phyloP scores from a whole-genome alignment of 1,140 invertebrate genomes.

The Cephus cinctus region DNA sequence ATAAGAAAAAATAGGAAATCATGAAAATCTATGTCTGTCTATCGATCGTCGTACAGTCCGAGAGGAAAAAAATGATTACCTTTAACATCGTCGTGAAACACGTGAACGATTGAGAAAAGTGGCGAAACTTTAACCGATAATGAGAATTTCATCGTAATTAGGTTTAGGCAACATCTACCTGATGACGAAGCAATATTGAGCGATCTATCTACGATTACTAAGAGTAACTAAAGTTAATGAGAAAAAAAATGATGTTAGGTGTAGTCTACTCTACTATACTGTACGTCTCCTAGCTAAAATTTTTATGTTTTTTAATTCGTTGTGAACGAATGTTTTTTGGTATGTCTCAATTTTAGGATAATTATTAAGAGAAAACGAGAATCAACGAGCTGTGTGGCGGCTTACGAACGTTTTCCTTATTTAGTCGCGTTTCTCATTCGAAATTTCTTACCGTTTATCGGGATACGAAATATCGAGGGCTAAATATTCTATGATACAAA shows the following conservation, averaged over 20 bases:
- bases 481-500: background rate
- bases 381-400: conserved; percentile 34
- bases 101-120: too few relatives aligned
- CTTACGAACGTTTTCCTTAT: conserved; percentile 13
- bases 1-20: too few relatives aligned
- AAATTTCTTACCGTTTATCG: too few relatives aligned
- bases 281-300: conserved; percentile 40
- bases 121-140: too few relatives aligned
- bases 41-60: too few relatives aligned
- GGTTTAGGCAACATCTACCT: conserved; percentile 43
- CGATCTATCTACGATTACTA: conserved; percentile 29
- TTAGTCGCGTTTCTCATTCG: background rate
- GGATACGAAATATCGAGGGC: too few relatives aligned
- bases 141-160: conserved; percentile 34
- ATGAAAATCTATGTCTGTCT: too few relatives aligned
- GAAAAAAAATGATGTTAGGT: conserved; percentile 33
- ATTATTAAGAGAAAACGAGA: conserved; percentile 24
- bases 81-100: too few relatives aligned
- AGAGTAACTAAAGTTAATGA: conserved; percentile 5
- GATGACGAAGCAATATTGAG: conserved; percentile 45
- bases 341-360: conserved; percentile 27
- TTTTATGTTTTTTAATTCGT: conserved; percentile 43
- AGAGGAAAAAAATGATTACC: too few relatives aligned
- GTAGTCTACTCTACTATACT: conserved; percentile 37
- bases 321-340: conserved; percentile 37